These are phyloP conservation scores for Yponomeuta sedellus DNA, from an alignment of 2,888 invertebrate species.

Conservation along the genomic window DNA sequence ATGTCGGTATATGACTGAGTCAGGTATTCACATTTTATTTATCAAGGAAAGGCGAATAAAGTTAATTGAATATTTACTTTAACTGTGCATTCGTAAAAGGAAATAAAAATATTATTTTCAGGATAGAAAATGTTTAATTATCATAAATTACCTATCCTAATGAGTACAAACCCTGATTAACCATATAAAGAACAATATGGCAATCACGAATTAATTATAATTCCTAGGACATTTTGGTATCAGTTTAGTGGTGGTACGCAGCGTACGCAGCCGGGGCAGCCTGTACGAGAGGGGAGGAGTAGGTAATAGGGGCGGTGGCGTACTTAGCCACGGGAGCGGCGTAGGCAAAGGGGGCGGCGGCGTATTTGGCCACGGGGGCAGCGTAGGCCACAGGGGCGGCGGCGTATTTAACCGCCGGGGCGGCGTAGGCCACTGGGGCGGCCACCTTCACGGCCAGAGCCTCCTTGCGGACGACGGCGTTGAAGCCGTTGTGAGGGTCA, in stretches of 20 bases:
- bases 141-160: slow-evolving; percentile 34
- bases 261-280: slow-evolving; percentile 18
- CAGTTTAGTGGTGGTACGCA: slow-evolving; percentile 54
- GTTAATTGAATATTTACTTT: no score
- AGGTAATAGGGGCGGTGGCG: slow-evolving; percentile 25
- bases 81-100: background rate
- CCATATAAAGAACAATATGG: slow-evolving; percentile 34
- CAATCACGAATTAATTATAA: slow-evolving; percentile 24
- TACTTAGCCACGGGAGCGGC: slow-evolving; percentile 30
- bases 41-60: no score
- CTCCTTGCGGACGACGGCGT: slow-evolving; percentile 34
- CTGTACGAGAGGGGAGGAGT: slow-evolving; percentile 24
- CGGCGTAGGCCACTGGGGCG: slow-evolving; percentile 34
- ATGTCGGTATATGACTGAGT: no score
- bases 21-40: no score
- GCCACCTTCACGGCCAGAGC: slow-evolving; percentile 38
- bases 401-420: slow-evolving; percentile 16
- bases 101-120: background rate
- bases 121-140: slow-evolving; percentile 39
- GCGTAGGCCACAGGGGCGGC: slow-evolving; percentile 28
- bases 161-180: slow-evolving; percentile 20
- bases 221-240: slow-evolving; percentile 45
- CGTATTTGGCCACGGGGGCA: slow-evolving; percentile 29
- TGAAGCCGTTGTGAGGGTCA: slow-evolving; percentile 22
- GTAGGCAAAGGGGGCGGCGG: slow-evolving; percentile 28